Percentiles rank a stretch among this genome's conserved stretches.
phyloP scores from a whole-genome alignment of 2,113 vertebrate species.

The Pantherophis guttatus region DNA sequence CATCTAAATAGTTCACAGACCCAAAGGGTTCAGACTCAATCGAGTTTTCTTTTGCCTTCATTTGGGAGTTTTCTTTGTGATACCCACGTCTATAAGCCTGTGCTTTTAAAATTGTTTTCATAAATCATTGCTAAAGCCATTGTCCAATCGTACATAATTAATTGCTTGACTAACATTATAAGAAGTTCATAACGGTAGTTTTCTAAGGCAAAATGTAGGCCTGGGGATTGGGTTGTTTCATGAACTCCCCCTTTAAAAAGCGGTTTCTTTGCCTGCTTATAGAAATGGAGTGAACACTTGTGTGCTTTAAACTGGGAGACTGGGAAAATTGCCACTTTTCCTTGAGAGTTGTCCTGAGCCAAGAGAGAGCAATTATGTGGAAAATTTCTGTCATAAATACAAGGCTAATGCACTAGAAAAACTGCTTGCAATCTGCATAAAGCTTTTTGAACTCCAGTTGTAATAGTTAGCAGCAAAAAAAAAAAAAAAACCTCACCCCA shows the following conservation, averaged over 20 bases:
- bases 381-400: not conserved
- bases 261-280: not conserved
- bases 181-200: not conserved
- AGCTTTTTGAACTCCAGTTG: not conserved
- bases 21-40: not conserved
- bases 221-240: not conserved
- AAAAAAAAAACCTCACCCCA: too few relatives aligned
- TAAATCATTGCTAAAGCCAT: not conserved
- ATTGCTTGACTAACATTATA: not conserved
- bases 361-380: slow-evolving; percentile 1
- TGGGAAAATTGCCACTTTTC: slow-evolving; percentile 5
- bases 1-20: not conserved
- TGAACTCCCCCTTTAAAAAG: not conserved
- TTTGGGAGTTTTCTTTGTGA: not conserved
- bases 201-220: not conserved
- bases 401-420: not conserved
- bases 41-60: not conserved
- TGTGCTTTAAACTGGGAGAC: not conserved
- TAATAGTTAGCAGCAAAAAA: not conserved
- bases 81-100: not conserved
- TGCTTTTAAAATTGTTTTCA: not conserved
- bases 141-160: not conserved
- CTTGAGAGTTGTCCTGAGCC: not conserved
- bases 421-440: not conserved
- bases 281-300: not conserved